Percentiles rank a stretch among this genome's conserved stretches.
These are phyloP conservation scores for Alauda arvensis DNA, from an alignment of 2,797 vertebrate species.

Conservation along the genomic window DNA sequence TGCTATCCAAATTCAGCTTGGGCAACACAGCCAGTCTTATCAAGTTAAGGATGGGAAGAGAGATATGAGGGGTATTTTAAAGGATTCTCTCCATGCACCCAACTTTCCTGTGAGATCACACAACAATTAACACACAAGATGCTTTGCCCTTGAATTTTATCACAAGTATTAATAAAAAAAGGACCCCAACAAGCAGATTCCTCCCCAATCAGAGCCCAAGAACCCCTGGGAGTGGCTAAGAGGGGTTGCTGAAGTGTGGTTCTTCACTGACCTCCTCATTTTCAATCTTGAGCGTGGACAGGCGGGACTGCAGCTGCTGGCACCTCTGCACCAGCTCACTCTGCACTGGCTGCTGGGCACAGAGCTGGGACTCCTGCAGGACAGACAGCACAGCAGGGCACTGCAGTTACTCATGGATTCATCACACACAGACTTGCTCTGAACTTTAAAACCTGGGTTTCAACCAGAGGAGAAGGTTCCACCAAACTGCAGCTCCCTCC, in stretches of 20 bases:
- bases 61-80: neutral
- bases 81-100: neutral
- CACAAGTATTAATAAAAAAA: neutral
- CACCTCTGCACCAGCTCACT: constrained; percentile 89
- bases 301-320: constrained; percentile 90
- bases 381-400: neutral
- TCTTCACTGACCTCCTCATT: constrained; percentile 87
- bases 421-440: neutral
- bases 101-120: neutral
- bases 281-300: constrained; percentile 94
- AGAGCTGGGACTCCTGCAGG: constrained; percentile 86
- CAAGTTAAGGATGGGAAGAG: neutral
- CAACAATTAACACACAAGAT: rapidly evolving
- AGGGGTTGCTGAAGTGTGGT: neutral
- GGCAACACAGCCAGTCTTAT: neutral
- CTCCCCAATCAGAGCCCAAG: neutral
- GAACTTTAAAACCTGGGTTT: neutral
- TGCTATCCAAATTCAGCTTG: neutral
- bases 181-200: neutral
- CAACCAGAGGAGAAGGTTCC: neutral
- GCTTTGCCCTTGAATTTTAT: neutral
- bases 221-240: neutral
- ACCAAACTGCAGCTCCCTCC: neutral
- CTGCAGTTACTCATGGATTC: rapidly evolving
- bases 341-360: constrained; percentile 90